These are phyloP conservation scores for Drosophila tripunctata DNA, from an alignment of 2,888 invertebrate genomes.

Conservation along the genomic window DNA sequence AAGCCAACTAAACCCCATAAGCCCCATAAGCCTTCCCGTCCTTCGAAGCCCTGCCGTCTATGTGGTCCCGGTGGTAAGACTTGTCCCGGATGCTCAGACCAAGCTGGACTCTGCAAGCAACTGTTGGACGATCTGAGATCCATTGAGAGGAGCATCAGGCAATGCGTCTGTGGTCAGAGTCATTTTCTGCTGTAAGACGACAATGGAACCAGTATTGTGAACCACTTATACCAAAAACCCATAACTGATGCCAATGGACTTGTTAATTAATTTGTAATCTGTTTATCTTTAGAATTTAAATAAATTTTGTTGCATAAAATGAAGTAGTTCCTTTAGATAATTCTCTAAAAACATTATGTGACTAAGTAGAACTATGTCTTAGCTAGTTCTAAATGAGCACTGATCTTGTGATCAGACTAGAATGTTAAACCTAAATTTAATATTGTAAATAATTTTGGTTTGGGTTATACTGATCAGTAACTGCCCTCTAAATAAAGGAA, in stretches of 20 bases:
- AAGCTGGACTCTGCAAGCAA: background rate
- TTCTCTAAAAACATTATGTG: too few species aligned
- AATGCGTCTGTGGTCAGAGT: constrained; percentile 10
- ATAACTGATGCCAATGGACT: background rate
- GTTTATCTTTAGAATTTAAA: background rate
- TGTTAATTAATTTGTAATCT: background rate
- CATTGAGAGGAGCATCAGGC: background rate
- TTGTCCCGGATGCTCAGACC: background rate
- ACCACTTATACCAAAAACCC: background rate
- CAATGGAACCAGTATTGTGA: background rate
- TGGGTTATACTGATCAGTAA: too few species aligned
- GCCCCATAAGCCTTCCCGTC: background rate
- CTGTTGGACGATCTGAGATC: background rate
- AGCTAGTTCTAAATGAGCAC: too few species aligned
- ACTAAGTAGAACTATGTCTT: too few species aligned
- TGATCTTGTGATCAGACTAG: too few species aligned
- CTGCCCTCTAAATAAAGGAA: too few species aligned
- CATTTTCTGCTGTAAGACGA: background rate
- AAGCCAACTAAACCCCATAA: background rate
- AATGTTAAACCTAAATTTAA: too few species aligned
- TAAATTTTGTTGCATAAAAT: background rate
- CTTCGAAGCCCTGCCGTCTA: background rate
- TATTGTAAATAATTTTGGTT: too few species aligned
- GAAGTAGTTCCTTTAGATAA: too few species aligned
- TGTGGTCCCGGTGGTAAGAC: constrained; percentile 14